Evolutionary conservation across 1,140 invertebrate species (phyloP).

Genomic region (Drosophila carrolli): DNA sequence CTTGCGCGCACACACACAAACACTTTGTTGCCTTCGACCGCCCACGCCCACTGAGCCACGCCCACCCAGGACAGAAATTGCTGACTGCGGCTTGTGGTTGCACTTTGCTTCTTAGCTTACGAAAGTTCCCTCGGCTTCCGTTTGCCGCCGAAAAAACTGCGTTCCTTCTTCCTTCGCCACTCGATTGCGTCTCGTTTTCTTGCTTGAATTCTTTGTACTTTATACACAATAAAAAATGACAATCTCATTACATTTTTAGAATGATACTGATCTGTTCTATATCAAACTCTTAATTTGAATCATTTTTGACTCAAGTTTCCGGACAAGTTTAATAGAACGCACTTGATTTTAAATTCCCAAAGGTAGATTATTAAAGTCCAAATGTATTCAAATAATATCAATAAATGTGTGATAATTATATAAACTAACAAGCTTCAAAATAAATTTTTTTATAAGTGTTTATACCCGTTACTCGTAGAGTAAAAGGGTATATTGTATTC

Average conservation of each 20-base stretch:
- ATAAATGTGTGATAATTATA: neutral
- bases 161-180: slow-evolving; percentile 6
- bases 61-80: slow-evolving; percentile 68
- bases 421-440: neutral
- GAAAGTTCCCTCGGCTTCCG: slow-evolving; percentile 75
- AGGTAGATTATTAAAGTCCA: too few relatives aligned
- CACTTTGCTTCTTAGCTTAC: slow-evolving; percentile 72
- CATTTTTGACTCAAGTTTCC: too few relatives aligned
- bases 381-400: too few relatives aligned
- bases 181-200: slow-evolving; percentile 16
- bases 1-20: slow-evolving; percentile 9
- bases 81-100: slow-evolving; percentile 70
- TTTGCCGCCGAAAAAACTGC: slow-evolving; percentile 29
- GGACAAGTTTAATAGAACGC: too few relatives aligned
- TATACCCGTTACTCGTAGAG: too few relatives aligned
- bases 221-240: slow-evolving; percentile 1
- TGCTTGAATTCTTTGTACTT: slow-evolving; percentile 1
- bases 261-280: too few relatives aligned
- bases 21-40: slow-evolving; percentile 30
- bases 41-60: slow-evolving; percentile 23
- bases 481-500: too few relatives aligned
- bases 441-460: neutral
- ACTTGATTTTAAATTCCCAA: too few relatives aligned
- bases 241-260: neutral
- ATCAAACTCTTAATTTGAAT: too few relatives aligned